A percentile compares a stretch with the other conserved stretches of the same genome.
Conservation (phyloP, 1,140 invertebrate genomes). For the Drosophila lacertosa region DNA sequence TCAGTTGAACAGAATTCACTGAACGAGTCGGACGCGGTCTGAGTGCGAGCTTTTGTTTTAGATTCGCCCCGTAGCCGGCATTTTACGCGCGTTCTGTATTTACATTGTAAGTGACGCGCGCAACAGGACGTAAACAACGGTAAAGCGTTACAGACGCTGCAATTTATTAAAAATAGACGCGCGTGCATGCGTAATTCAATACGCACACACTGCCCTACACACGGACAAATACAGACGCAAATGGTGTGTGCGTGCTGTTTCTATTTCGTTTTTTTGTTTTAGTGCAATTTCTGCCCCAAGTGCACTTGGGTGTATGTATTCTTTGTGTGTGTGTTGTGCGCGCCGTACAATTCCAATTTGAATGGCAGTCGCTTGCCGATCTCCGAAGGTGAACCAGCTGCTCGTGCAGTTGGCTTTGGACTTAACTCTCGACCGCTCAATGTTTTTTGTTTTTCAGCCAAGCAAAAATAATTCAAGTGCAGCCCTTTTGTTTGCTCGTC, state of each 20-base stretch:
- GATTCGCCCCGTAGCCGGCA: slow-evolving; percentile 26
- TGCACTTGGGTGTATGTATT: slow-evolving; percentile 11
- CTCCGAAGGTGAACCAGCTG: slow-evolving; percentile 46
- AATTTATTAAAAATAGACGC: slow-evolving; percentile 44
- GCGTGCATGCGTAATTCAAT: slow-evolving; percentile 44
- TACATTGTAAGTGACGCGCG: slow-evolving; percentile 45
- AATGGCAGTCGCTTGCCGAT: slow-evolving; percentile 23
- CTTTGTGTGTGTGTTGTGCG: slow-evolving; percentile 15
- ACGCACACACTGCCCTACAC: slow-evolving; percentile 11
- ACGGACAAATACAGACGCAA: slow-evolving; percentile 5
- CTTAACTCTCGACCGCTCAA: slow-evolving; percentile 16
- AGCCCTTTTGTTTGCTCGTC: slow-evolving; percentile 20
- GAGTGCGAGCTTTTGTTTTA: slow-evolving; percentile 11
- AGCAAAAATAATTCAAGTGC: slow-evolving; percentile 40
- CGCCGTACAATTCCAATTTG: slow-evolving; percentile 38
- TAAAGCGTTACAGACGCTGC: slow-evolving; percentile 22
- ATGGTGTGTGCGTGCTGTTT: slow-evolving; percentile 29
- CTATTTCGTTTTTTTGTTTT: slow-evolving; percentile 26
- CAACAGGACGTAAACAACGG: slow-evolving; percentile 51
- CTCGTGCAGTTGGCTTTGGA: slow-evolving; percentile 26
- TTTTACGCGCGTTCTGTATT: slow-evolving; percentile 51
- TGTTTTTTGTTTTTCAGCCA: slow-evolving; percentile 10
- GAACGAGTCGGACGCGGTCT: slow-evolving; percentile 9
- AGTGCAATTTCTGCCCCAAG: slow-evolving; percentile 36
- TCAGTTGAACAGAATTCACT: slow-evolving; percentile 35